Evolutionary conservation across 2,888 invertebrate species (phyloP), one percentile per base, ranked within the genome.

Genomic region (Scaptodrosophila latifasciaeformis): DNA sequence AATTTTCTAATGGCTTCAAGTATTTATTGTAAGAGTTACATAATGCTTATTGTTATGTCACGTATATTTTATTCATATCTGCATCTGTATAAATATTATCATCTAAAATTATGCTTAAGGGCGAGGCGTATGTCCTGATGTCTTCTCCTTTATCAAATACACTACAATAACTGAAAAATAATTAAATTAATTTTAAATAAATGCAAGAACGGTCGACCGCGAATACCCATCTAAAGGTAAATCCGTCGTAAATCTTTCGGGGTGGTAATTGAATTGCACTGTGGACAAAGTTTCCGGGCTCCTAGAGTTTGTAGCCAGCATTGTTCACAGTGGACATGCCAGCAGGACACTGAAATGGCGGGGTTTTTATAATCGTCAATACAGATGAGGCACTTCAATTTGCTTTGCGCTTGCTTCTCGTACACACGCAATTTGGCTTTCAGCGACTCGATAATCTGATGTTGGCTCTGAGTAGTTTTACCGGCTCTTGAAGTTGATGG

Each of bases 291-390:
- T 83, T 96, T 96, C 88, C 96, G 95, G 1, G 94, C 93, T 31
- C 94, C 93, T 12, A 83, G 61, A 1, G 92, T 91, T 50, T 91
- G 90, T 0, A 92, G 85, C 92, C 92, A 92, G 69, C 92, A 92
- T 24, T 90, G 90, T 88, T 97, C 96, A 82, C 97, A 97, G 85
- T 97, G 95, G 0, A 97, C 96, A 86, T 97, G 97, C 97, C 97
- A 97, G 86, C 97, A 97, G 82, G 95, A 95, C 57, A 96, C 93
- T 1, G 97, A 97, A 48, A 96, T 95, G 4, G 96, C 92, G 0
- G 97, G 96, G 34, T 93, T 94, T 50, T 90, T 89, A 85, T 95
- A 95, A 24, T 91, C 89, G 48, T 94, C 96, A 88, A 96, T 91
- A 82, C 96, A 96, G 66, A 96, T 96, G 47, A 96, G 89, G 87